phyloP scores from a whole-genome alignment of 2,113 vertebrate species.

The Psilopsiagon aymara region DNA sequence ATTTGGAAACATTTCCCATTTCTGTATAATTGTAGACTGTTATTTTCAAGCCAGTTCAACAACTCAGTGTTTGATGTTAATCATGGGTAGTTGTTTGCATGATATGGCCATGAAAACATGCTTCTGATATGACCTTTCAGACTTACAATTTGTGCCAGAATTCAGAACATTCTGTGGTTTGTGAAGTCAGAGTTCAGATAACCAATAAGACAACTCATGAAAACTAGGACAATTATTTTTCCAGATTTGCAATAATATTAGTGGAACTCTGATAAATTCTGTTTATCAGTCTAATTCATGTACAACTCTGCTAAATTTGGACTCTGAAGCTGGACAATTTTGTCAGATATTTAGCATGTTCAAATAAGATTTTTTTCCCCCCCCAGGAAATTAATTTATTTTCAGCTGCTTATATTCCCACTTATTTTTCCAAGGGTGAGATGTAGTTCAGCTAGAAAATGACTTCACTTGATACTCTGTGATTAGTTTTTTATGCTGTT shows the following conservation, averaged over 20 bases:
- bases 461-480: neutral
- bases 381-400: neutral
- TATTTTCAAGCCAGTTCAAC: neutral
- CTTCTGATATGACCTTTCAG: neutral
- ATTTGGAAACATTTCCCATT: neutral
- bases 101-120: neutral
- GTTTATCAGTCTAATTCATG: neutral
- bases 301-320: neutral
- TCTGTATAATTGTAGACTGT: neutral
- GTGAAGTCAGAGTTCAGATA: neutral
- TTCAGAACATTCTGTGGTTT: neutral
- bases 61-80: neutral
- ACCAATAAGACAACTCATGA: neutral
- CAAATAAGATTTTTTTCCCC: neutral
- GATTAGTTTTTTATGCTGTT: neutral
- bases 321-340: neutral
- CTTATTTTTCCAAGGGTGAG: neutral
- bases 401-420: neutral
- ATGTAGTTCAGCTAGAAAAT: neutral
- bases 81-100: neutral
- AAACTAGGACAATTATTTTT: neutral
- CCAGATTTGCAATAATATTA: neutral
- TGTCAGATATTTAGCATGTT: neutral
- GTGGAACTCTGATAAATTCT: neutral
- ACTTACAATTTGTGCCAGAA: neutral